phyloP scores from a whole-genome alignment of 1,140 invertebrate genomes.

The Leguminivora glycinivorella region DNA sequence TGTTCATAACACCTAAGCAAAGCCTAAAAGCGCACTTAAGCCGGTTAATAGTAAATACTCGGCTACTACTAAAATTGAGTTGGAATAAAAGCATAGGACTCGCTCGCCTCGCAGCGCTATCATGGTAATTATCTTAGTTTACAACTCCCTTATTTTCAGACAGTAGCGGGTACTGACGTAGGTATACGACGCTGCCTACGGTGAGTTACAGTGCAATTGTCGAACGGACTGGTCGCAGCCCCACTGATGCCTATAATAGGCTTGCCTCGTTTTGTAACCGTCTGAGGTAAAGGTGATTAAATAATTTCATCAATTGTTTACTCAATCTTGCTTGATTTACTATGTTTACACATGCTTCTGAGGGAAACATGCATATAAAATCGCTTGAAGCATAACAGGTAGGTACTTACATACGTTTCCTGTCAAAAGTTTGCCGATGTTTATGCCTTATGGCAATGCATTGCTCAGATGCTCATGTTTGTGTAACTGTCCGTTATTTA shows the following conservation, averaged over 20 bases:
- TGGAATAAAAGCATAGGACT: not conserved
- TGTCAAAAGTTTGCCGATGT: not conserved
- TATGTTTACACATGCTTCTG: not conserved
- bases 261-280: not conserved
- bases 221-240: not conserved
- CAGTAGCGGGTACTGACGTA: not conserved
- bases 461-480: not conserved
- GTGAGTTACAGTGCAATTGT: not conserved
- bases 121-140: conserved; percentile 10
- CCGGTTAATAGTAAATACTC: not conserved
- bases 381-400: no score
- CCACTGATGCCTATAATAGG: not conserved
- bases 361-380: not conserved
- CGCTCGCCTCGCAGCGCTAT: conserved; percentile 11
- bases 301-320: not conserved
- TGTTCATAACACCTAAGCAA: not conserved
- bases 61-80: not conserved
- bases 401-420: no score
- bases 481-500: not conserved
- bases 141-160: conserved; percentile 4
- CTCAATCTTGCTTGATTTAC: not conserved
- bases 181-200: not conserved
- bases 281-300: conserved; percentile 8
- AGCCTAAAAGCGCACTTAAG: not conserved
- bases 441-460: not conserved